These are phyloP conservation scores for Calephelis nemesis DNA, from an alignment of 1,140 invertebrate species.

Conservation along the genomic window DNA sequence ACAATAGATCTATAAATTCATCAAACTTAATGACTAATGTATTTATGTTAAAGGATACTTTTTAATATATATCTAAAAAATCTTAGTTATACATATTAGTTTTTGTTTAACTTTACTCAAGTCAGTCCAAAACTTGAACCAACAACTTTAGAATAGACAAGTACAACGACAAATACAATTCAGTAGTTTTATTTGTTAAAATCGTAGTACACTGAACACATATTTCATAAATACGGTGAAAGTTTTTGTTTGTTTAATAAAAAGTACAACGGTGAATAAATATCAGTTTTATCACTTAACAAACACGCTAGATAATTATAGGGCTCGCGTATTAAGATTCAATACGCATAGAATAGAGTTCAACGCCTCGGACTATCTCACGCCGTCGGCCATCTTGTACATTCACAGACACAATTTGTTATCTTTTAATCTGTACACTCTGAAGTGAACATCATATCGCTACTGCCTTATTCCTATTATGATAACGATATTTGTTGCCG, in stretches of 20 bases:
- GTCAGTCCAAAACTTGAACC: too few species aligned
- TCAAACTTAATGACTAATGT: too few species aligned
- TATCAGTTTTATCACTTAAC: constrained; percentile 12
- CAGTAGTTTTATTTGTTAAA: neutral
- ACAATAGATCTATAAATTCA: too few species aligned
- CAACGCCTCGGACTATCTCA: constrained; percentile 36
- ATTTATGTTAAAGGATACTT: too few species aligned
- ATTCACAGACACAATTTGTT: constrained; percentile 11
- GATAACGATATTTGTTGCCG: neutral
- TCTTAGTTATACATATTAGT: too few species aligned
- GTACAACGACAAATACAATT: too few species aligned
- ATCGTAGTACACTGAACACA: constrained; percentile 1
- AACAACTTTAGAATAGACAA: too few species aligned
- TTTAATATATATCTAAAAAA: too few species aligned
- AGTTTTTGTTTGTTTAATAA: constrained; percentile 4
- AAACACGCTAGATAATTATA: constrained; percentile 14
- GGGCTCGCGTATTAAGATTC: constrained; percentile 27
- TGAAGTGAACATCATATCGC: too few species aligned
- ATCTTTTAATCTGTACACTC: neutral
- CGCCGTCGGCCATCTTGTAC: constrained; percentile 18
- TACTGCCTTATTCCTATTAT: neutral
- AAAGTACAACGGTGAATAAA: constrained; percentile 13
- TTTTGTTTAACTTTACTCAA: too few species aligned
- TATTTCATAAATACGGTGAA: neutral
- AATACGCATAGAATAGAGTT: constrained; percentile 36